These are phyloP conservation scores for Ceuthmochares aereus DNA, from an alignment of 2,113 vertebrate species.

Conservation along the genomic window DNA sequence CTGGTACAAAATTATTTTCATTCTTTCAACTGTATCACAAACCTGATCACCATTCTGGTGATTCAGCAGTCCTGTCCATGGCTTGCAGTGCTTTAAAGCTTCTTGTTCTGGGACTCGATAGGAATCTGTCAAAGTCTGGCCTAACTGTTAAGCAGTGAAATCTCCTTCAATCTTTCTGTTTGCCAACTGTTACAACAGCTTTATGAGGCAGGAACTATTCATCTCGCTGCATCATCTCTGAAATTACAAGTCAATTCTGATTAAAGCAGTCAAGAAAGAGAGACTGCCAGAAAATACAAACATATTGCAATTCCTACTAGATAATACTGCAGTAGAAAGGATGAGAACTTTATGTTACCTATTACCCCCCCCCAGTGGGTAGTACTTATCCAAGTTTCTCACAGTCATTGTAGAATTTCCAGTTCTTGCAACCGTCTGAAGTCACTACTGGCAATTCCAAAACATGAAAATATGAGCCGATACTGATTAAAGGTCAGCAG, in stretches of 20 bases:
- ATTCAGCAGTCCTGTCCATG: background rate
- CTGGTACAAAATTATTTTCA: background rate
- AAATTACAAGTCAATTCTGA: background rate
- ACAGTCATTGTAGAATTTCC: background rate
- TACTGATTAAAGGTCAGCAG: background rate
- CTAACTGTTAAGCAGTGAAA: background rate
- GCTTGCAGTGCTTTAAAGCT: background rate
- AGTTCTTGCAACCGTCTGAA: background rate
- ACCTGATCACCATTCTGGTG: background rate
- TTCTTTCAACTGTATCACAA: background rate
- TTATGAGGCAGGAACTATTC: background rate
- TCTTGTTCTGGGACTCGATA: background rate
- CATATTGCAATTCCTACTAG: background rate
- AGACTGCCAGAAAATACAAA: background rate
- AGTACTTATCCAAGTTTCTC: background rate
- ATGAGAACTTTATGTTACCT: background rate
- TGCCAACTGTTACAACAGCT: background rate
- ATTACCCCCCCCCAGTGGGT: background rate
- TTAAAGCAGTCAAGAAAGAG: background rate
- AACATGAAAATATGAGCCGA: background rate
- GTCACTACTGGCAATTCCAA: background rate
- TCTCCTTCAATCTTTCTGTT: background rate
- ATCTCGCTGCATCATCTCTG: background rate
- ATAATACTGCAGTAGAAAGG: background rate
- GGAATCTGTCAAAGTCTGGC: background rate